A percentile compares a stretch with the other conserved stretches of the same genome.
These are phyloP conservation scores for Scaeva pyrastri DNA, from an alignment of 2,888 invertebrate species.

Conservation along the genomic window DNA sequence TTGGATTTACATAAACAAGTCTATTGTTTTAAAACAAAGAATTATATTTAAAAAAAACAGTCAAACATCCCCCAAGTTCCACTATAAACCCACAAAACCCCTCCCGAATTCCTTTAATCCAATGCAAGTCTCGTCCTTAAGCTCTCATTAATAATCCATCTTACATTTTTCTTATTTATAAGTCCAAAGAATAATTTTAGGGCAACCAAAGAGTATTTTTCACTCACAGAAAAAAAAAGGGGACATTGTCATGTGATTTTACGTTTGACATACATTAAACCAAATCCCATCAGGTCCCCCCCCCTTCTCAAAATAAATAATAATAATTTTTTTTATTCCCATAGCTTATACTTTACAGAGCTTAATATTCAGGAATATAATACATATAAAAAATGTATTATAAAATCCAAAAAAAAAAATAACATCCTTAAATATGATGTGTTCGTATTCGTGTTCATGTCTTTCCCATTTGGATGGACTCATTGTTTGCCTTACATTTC, in stretches of 20 bases:
- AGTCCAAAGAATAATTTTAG: not conserved
- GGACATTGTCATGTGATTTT: slow-evolving; percentile 27
- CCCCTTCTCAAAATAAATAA: not conserved
- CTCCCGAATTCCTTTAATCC: too few relatives aligned
- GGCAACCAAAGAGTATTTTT: not conserved
- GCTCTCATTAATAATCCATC: slow-evolving; percentile 67
- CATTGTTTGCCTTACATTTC: slow-evolving; percentile 26
- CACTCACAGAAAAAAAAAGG: slow-evolving; percentile 26
- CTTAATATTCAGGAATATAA: slow-evolving; percentile 12
- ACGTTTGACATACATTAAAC: slow-evolving; percentile 4
- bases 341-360: not conserved
- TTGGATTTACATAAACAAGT: too few relatives aligned
- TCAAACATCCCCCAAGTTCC: too few relatives aligned
- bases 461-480: not conserved
- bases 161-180: slow-evolving; percentile 33
- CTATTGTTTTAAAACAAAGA: too few relatives aligned
- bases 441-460: too few relatives aligned
- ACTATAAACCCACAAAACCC: too few relatives aligned
- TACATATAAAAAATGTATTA: too few relatives aligned
- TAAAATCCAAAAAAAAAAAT: slow-evolving; percentile 6
- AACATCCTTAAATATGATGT: not conserved
- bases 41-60: too few relatives aligned
- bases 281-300: not conserved
- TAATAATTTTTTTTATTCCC: slow-evolving; percentile 15
- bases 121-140: slow-evolving; percentile 39